phyloP scores from a whole-genome alignment of 2,113 vertebrate species.

The Macaca nemestrina region DNA sequence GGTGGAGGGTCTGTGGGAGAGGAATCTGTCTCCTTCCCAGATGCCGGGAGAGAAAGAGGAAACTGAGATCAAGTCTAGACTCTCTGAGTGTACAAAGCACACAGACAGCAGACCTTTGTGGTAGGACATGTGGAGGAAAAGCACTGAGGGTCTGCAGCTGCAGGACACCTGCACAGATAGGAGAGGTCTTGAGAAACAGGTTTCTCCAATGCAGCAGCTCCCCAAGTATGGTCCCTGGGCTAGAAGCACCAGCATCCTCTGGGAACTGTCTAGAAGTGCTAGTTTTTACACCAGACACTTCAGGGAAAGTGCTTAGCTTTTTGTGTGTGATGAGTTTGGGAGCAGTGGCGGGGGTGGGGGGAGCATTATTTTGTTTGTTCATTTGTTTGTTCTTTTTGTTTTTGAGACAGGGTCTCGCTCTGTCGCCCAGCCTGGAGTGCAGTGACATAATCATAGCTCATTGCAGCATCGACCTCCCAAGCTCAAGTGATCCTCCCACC shows the following conservation, averaged over 20 bases:
- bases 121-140: background rate
- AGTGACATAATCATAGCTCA: too few species aligned
- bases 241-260: background rate
- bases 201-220: background rate
- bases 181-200: background rate
- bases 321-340: too few species aligned
- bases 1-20: background rate
- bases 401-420: too few species aligned
- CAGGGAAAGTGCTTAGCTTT: too few species aligned
- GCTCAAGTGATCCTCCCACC: too few species aligned
- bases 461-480: too few species aligned
- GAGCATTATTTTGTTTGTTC: too few species aligned
- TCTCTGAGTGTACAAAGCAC: background rate
- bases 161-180: background rate
- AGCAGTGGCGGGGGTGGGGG: too few species aligned
- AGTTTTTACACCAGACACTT: background rate
- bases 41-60: background rate
- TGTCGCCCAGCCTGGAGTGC: too few species aligned
- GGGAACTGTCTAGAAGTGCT: background rate
- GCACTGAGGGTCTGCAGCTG: background rate
- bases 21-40: background rate
- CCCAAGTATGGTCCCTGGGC: background rate
- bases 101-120: background rate
- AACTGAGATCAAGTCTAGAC: background rate
- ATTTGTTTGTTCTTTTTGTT: too few species aligned